phyloP scores from a whole-genome alignment of 2,113 vertebrate species.

The Oryctolagus cuniculus region DNA sequence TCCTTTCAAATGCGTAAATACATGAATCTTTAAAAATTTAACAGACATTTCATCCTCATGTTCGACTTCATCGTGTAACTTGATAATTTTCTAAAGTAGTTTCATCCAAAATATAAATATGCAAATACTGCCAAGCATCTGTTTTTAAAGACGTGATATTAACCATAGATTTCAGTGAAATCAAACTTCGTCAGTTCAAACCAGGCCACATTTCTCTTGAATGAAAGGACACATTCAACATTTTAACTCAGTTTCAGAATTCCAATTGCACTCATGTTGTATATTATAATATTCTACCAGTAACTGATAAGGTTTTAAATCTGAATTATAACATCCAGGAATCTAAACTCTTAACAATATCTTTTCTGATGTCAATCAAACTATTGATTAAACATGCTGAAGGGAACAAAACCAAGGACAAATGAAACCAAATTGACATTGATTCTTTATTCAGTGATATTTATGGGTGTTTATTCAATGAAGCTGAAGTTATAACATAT shows the following conservation, averaged over 20 bases:
- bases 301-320: neutral
- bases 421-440: neutral
- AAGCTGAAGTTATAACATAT: neutral
- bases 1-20: too few relatives aligned
- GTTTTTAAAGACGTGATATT: neutral
- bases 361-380: constrained; percentile 42
- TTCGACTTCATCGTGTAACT: neutral
- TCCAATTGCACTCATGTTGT: constrained; percentile 16
- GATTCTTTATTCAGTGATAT: constrained; percentile 22
- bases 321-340: constrained; percentile 16
- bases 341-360: constrained; percentile 32
- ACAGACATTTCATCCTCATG: neutral
- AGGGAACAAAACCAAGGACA: neutral
- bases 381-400: constrained; percentile 56
- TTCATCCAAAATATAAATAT: neutral
- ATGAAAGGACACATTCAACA: neutral
- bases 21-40: neutral
- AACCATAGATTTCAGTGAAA: neutral
- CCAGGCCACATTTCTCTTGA: neutral
- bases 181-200: neutral
- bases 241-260: constrained; percentile 31
- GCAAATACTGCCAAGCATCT: neutral
- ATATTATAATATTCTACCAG: constrained; percentile 27
- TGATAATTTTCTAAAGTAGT: neutral
- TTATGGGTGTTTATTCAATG: neutral